Percentiles rank a stretch among this genome's conserved stretches.
Evolutionary conservation across 2,888 invertebrate genomes (phyloP).

Genomic region (Monochamus alternatus): DNA sequence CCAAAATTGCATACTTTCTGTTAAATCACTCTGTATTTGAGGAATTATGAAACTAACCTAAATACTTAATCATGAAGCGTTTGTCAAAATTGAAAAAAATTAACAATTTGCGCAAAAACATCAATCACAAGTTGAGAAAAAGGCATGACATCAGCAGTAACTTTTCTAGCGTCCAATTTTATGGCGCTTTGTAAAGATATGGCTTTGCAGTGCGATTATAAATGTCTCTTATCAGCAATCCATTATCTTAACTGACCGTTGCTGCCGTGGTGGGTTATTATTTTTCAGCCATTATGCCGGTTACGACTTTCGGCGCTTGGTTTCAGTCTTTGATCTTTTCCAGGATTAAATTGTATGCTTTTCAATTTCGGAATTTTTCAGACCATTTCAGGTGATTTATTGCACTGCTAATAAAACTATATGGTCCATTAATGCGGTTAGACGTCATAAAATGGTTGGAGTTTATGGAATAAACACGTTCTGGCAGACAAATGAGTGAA

Average conservation of each 20-base stretch:
- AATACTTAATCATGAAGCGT: too few species aligned
- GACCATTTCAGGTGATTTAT: not conserved
- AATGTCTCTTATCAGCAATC: not conserved
- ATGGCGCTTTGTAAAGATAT: not conserved
- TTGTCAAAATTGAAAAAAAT: too few species aligned
- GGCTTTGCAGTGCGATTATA: not conserved
- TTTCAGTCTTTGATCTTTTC: not conserved
- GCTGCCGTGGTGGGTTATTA: not conserved
- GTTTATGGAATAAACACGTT: too few species aligned
- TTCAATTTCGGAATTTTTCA: not conserved
- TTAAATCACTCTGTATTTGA: too few species aligned
- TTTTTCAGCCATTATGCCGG: constrained; percentile 10
- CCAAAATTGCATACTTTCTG: too few species aligned
- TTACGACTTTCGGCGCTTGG: constrained; percentile 6
- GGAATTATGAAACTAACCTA: too few species aligned
- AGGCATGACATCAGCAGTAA: not conserved
- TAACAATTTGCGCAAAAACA: too few species aligned
- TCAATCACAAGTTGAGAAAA: too few species aligned
- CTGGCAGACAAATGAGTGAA: too few species aligned
- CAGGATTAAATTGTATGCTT: not conserved
- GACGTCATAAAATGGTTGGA: too few species aligned
- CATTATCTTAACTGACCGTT: not conserved
- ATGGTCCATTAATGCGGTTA: not conserved
- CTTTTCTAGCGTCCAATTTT: not conserved
- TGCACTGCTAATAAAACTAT: not conserved